A percentile compares a stretch with the other conserved stretches of the same genome.
These are phyloP conservation scores for Nyctalus aviator DNA, from an alignment of 2,797 vertebrate genomes.

Conservation along the genomic window DNA sequence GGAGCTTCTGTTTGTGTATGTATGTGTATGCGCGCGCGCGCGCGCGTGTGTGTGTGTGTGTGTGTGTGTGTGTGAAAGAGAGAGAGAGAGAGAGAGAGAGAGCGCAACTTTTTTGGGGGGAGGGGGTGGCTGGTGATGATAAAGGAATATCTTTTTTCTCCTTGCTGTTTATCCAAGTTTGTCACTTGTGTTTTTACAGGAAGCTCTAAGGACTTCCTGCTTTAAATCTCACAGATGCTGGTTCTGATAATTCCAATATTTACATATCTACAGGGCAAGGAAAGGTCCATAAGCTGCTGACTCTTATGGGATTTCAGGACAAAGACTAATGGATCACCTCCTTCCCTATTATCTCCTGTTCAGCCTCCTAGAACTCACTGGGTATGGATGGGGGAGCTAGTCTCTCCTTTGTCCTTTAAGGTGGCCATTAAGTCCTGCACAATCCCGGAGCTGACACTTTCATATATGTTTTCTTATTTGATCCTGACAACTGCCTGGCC, in stretches of 20 bases:
- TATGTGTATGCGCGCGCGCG: accelerated
- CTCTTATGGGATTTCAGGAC: conserved; percentile 76
- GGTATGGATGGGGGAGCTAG: not conserved
- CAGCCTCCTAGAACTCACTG: not conserved
- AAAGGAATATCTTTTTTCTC: conserved; percentile 57
- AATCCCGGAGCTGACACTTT: not conserved
- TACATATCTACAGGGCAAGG: conserved; percentile 70
- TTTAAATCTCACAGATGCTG: conserved; percentile 75
- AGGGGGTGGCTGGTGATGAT: not conserved
- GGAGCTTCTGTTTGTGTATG: not conserved
- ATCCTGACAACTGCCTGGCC: not conserved
- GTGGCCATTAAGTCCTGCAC: not conserved
- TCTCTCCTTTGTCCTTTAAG: not conserved
- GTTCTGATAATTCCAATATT: conserved; percentile 75
- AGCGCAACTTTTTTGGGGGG: not conserved
- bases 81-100: not conserved
- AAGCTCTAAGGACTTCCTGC: conserved; percentile 81
- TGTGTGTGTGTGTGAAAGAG: not conserved
- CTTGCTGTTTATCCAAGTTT: conserved; percentile 75
- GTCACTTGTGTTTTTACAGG: conserved; percentile 79
- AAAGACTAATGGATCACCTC: conserved; percentile 77
- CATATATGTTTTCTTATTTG: not conserved
- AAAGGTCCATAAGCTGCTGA: conserved; percentile 70
- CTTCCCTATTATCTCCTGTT: conserved; percentile 54
- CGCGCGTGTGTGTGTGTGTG: accelerated